A percentile compares a stretch with the other conserved stretches of the same genome.
Conservation (phyloP, 1,140 invertebrate species). For the Andrena cerasifolii region DNA sequence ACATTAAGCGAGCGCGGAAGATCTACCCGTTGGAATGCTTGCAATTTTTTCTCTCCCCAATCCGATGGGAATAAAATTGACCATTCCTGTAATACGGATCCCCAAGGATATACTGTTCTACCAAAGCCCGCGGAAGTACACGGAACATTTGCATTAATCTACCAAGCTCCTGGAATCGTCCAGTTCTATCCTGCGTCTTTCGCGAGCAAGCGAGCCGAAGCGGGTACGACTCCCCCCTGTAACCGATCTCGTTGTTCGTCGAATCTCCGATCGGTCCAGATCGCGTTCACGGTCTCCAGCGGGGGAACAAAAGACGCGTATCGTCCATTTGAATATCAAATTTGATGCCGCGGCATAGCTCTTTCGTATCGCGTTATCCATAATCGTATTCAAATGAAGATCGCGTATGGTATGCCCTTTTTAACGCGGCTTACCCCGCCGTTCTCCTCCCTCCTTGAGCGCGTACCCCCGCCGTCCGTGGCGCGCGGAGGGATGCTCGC, state of each 20-base stretch:
- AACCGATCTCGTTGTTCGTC: constrained; percentile 33
- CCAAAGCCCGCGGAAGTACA: no score
- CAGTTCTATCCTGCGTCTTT: no score
- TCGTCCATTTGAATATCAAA: constrained; percentile 81
- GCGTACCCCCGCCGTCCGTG: constrained; percentile 14
- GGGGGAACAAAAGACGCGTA: constrained; percentile 60
- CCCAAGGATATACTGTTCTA: no score
- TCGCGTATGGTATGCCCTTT: constrained; percentile 79
- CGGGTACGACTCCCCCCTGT: neutral
- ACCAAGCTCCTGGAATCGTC: no score
- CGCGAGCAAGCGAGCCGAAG: neutral
- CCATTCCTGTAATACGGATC: no score
- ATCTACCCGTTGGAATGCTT: no score
- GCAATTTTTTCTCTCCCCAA: no score
- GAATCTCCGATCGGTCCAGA: constrained; percentile 66
- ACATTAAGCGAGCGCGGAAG: no score
- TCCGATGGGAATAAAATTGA: no score
- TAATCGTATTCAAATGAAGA: constrained; percentile 83
- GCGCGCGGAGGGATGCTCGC: constrained; percentile 11
- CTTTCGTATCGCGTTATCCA: constrained; percentile 76
- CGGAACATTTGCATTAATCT: no score
- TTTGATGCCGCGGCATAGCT: constrained; percentile 71
- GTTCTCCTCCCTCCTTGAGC: constrained; percentile 9
- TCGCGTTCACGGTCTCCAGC: constrained; percentile 14
- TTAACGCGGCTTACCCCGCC: constrained; percentile 75